Conservation (phyloP, 2,113 vertebrate species). For the Damaliscus lunatus region DNA sequence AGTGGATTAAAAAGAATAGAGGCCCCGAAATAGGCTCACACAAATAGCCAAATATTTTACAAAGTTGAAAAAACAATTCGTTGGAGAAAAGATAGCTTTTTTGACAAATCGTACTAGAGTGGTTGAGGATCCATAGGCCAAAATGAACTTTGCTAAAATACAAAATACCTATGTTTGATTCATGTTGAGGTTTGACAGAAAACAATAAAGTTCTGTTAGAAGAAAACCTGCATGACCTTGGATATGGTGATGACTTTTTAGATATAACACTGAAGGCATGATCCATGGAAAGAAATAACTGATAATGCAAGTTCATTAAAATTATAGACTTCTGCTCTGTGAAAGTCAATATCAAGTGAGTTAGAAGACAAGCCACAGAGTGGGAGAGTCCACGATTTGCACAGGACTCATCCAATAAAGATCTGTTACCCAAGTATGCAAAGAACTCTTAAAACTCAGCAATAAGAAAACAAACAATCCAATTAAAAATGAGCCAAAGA, state of each 20-base stretch:
- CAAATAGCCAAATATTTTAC: background rate
- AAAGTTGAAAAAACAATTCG: background rate
- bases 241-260: background rate
- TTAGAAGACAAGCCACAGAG: background rate
- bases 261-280: background rate
- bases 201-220: background rate
- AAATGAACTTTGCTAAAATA: background rate
- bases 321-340: background rate
- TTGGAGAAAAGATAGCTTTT: background rate
- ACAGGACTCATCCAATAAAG: background rate
- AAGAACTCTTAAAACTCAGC: background rate
- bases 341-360: background rate
- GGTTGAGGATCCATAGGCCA: background rate
- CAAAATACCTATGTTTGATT: background rate
- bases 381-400: background rate
- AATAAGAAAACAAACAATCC: background rate
- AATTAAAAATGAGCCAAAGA: background rate
- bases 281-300: background rate
- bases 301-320: background rate
- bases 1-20: background rate
- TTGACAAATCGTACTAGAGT: accelerated
- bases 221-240: background rate
- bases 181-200: background rate
- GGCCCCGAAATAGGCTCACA: background rate
- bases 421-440: background rate